A percentile compares a stretch with the other conserved stretches of the same genome.
Conservation (phyloP, 2,113 vertebrate genomes). For the zebrafish (Danio rerio) region DNA sequence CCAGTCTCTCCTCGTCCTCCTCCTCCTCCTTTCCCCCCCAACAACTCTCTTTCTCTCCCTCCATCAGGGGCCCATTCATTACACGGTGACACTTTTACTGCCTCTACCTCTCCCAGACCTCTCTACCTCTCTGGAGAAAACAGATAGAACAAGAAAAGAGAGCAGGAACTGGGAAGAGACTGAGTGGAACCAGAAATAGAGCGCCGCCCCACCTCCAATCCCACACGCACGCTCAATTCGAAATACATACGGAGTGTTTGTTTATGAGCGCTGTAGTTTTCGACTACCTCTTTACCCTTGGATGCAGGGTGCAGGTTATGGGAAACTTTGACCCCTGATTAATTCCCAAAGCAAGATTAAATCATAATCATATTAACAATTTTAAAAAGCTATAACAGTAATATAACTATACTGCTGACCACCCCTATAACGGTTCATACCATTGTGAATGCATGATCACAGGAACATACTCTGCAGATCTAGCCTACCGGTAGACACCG, state of each 20-base stretch:
- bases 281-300: conserved; percentile 7
- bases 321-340: too few relatives aligned
- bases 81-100: conserved; percentile 79
- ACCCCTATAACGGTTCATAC: too few relatives aligned
- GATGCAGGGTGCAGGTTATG: neutral
- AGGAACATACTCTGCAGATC: too few relatives aligned
- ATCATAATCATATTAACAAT: too few relatives aligned
- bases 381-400: too few relatives aligned
- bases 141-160: conserved; percentile 36
- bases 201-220: conserved; percentile 7
- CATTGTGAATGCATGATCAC: too few relatives aligned
- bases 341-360: too few relatives aligned
- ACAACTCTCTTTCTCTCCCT: conserved; percentile 50
- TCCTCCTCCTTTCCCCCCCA: neutral
- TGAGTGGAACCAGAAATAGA: conserved; percentile 39
- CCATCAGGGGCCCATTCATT: conserved; percentile 72
- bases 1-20: conserved; percentile 46
- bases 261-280: conserved; percentile 16
- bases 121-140: conserved; percentile 45
- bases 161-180: conserved; percentile 5
- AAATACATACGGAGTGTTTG: conserved; percentile 19
- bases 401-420: too few relatives aligned
- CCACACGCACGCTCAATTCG: conserved; percentile 25
- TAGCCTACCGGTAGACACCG: too few relatives aligned
- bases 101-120: conserved; percentile 53